Evolutionary conservation across 1,140 invertebrate species (phyloP), one percentile per base, ranked within the genome.

Genomic region (Megalopta genalis): DNA sequence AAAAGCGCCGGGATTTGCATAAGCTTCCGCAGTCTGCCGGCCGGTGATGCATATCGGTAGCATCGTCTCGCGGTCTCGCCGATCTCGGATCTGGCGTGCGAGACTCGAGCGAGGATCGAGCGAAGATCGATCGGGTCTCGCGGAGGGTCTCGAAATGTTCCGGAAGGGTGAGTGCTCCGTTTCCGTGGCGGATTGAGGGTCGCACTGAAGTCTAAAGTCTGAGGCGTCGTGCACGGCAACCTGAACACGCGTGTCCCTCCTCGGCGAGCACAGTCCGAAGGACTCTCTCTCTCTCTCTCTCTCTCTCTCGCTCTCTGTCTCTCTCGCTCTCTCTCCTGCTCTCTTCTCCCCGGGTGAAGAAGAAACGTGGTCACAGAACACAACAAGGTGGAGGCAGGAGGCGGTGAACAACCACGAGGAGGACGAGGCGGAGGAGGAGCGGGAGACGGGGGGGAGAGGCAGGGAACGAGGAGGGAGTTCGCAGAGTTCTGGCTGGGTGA

Each of bases 401-500:
- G 67, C 27, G 32, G 49, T 21, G 49, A 52, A 52, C 16, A 52
- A 52, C 49, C 49, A 21, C 49, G 49, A 57, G 69, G 46, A 60
- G 63, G 60, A 60, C 27, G 57, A 57, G 64, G 54, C 6, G 75
- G 73, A 79, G 69, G 82, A 63, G 85, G 77, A 32, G 68, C 49
- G 4, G 32, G 32, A 32, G 32, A 77, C 85, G 71, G 57, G 67
- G 16, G 21, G 18, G 16, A 21, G 49, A 54, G 49, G 16, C 16
- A 21, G 80, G 77, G 86, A 79, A 85, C 80, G 82, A 86, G 81
- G 86, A 85, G 88, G 88, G 89, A 90, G 90, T 92, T 92, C 82
- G 91, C 89, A 90, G 89, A 93, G 91, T 92, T 93, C 91, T 92
- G 91, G 91, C 91, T 93, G 91, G 92, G 91, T 93, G 91, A 93